Conservation (phyloP, 2,888 invertebrate genomes). For the Bhutanitis thaidina region DNA sequence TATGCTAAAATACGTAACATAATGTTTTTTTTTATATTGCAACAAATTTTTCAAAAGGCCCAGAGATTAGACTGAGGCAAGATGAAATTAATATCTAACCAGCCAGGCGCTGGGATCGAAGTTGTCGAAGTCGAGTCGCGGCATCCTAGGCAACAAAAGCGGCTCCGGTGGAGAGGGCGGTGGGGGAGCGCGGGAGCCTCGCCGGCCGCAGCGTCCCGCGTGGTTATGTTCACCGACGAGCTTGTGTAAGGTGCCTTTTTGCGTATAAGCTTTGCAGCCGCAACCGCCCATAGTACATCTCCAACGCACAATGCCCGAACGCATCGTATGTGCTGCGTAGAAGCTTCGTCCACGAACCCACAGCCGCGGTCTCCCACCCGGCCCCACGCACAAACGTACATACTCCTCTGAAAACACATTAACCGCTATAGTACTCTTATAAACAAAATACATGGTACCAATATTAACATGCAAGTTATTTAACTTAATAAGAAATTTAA, state of each 20-base stretch:
- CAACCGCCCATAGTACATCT: slow-evolving; percentile 75
- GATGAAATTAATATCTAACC: slow-evolving; percentile 48
- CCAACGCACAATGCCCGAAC: slow-evolving; percentile 72
- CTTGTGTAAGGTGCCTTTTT: slow-evolving; percentile 67
- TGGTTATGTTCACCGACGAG: slow-evolving; percentile 73
- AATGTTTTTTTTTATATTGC: slow-evolving; percentile 12
- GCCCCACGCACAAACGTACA: slow-evolving; percentile 68
- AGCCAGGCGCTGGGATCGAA: slow-evolving; percentile 71
- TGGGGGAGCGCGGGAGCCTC: slow-evolving; percentile 30
- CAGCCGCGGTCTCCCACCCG: slow-evolving; percentile 68
- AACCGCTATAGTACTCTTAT: slow-evolving; percentile 26
- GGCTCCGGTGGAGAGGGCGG: slow-evolving; percentile 49
- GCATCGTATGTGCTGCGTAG: slow-evolving; percentile 74
- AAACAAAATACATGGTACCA: background rate
- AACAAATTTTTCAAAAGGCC: slow-evolving; percentile 5
- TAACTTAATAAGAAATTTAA: background rate
- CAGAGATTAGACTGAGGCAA: background rate
- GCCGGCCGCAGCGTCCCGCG: slow-evolving; percentile 58
- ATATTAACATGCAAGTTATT: background rate
- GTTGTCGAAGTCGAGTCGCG: slow-evolving; percentile 57
- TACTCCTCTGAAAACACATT: slow-evolving; percentile 49
- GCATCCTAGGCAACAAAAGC: slow-evolving; percentile 53
- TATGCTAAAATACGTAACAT: background rate
- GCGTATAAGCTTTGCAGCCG: slow-evolving; percentile 73
- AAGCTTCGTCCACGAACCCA: slow-evolving; percentile 75